Evolutionary conservation across 1,140 invertebrate species (phyloP).

Genomic region (Leptinotarsa defecta): DNA sequence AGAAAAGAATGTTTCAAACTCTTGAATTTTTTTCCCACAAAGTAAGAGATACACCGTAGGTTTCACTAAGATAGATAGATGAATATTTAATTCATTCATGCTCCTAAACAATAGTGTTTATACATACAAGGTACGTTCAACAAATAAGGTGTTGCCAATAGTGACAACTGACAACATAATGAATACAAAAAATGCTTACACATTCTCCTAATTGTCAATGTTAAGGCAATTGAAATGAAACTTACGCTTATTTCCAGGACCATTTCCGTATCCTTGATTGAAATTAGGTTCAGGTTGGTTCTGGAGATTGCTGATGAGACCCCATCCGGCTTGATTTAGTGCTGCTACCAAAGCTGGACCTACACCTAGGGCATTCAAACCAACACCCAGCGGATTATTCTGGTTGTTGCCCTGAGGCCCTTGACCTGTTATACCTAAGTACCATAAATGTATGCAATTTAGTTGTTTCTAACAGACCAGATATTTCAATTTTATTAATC

Average conservation of each 20-base stretch:
- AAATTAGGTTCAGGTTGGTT: slow-evolving; percentile 56
- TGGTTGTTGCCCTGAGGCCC: slow-evolving; percentile 50
- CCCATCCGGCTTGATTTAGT: slow-evolving; percentile 79
- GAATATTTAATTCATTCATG: no score
- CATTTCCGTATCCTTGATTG: slow-evolving; percentile 54
- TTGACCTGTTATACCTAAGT: slow-evolving; percentile 52
- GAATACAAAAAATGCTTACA: no score
- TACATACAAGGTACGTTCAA: no score
- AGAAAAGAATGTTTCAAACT: no score
- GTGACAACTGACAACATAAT: no score
- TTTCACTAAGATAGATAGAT: no score
- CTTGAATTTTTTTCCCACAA: no score
- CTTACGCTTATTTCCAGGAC: slow-evolving; percentile 52
- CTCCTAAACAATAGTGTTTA: no score
- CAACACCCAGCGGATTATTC: slow-evolving; percentile 52
- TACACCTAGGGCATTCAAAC: slow-evolving; percentile 73
- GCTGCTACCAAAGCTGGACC: slow-evolving; percentile 83
- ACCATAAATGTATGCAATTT: slow-evolving; percentile 5
- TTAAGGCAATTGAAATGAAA: slow-evolving; percentile 32
- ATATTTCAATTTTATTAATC: no score
- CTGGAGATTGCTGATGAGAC: slow-evolving; percentile 63
- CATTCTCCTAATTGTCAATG: slow-evolving; percentile 38
- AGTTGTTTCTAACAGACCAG: background rate
- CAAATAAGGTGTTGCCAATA: no score
- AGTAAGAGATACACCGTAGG: no score